A percentile compares a stretch with the other conserved stretches of the same genome.
Evolutionary conservation across 2,113 vertebrate species (phyloP).

Genomic region (Microcebus jonahi): DNA sequence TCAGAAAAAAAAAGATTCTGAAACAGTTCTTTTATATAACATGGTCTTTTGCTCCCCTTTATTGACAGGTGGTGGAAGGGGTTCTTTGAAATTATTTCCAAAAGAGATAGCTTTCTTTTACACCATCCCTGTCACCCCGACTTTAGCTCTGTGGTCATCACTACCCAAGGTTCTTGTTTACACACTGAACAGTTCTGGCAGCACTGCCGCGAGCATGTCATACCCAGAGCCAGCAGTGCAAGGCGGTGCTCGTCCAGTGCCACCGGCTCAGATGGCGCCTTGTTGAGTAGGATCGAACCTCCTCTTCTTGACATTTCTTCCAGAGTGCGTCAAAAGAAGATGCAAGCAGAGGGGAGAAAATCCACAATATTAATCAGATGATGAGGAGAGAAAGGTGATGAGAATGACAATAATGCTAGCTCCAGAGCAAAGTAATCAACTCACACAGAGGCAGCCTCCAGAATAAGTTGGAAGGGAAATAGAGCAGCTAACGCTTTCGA

Average conservation of each 20-base stretch:
- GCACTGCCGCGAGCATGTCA: slow-evolving; percentile 83
- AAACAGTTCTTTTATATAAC: slow-evolving; percentile 69
- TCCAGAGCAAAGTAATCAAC: slow-evolving; percentile 80
- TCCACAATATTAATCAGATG: slow-evolving; percentile 83
- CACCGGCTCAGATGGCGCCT: slow-evolving; percentile 92
- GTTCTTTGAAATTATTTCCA: slow-evolving; percentile 79
- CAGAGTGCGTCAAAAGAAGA: slow-evolving; percentile 82
- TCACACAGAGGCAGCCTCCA: slow-evolving; percentile 74
- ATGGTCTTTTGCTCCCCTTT: slow-evolving; percentile 71
- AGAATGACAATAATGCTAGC: slow-evolving; percentile 34
- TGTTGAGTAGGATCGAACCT: slow-evolving; percentile 95
- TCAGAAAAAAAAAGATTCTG: slow-evolving; percentile 81
- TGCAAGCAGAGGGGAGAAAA: slow-evolving; percentile 80
- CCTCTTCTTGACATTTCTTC: slow-evolving; percentile 99
- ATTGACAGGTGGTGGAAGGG: slow-evolving; percentile 82
- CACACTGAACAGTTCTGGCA: slow-evolving; percentile 83
- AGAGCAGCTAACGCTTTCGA: not conserved
- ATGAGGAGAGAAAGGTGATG: slow-evolving; percentile 18
- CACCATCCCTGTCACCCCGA: slow-evolving; percentile 65
- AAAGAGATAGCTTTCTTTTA: slow-evolving; percentile 79
- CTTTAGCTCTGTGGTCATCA: slow-evolving; percentile 54
- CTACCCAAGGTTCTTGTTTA: slow-evolving; percentile 65
- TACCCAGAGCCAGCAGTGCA: slow-evolving; percentile 85
- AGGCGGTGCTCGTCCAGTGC: slow-evolving; percentile 74
- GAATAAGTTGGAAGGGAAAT: not conserved